These are phyloP conservation scores for Lepisosteus osseus DNA, from an alignment of 2,113 vertebrate genomes.

Conservation along the genomic window DNA sequence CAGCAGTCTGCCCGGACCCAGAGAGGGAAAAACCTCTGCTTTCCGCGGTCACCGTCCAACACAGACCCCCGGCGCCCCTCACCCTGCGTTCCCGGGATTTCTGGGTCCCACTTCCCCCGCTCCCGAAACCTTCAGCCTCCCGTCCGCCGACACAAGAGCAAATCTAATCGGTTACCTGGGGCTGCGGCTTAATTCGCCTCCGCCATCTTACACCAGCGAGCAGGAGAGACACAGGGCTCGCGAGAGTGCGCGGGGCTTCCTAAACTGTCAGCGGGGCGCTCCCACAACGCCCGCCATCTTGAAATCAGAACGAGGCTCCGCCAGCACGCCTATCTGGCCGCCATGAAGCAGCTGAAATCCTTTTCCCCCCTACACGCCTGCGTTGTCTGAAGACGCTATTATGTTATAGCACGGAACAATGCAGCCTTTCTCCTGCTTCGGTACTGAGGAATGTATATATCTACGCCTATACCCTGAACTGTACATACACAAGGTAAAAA, in stretches of 20 bases:
- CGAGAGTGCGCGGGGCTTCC: slow-evolving; percentile 46
- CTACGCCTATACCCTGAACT: too few species aligned
- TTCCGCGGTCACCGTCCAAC: background rate
- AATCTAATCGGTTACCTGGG: slow-evolving; percentile 61
- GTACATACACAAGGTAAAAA: too few species aligned
- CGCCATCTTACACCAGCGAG: slow-evolving; percentile 74
- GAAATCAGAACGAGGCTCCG: background rate
- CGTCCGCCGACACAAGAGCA: slow-evolving; percentile 13
- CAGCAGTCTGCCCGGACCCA: slow-evolving; percentile 52
- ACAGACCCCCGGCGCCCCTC: background rate
- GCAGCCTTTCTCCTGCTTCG: too few species aligned
- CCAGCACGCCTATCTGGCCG: background rate
- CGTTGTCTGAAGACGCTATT: too few species aligned
- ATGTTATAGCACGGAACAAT: too few species aligned
- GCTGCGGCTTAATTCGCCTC: slow-evolving; percentile 67
- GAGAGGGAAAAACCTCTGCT: slow-evolving; percentile 21
- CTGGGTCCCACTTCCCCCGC: background rate
- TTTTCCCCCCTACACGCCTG: too few species aligned
- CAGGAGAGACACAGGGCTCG: slow-evolving; percentile 58
- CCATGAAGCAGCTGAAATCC: slow-evolving; percentile 3
- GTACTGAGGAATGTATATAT: too few species aligned
- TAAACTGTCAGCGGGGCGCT: slow-evolving; percentile 12
- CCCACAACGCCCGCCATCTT: slow-evolving; percentile 12
- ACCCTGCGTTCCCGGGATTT: background rate
- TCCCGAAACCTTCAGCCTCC: background rate